Base-by-base conservation (phyloP, 2,113 vertebrate species). In the Lasiurus cinereus region DNA sequence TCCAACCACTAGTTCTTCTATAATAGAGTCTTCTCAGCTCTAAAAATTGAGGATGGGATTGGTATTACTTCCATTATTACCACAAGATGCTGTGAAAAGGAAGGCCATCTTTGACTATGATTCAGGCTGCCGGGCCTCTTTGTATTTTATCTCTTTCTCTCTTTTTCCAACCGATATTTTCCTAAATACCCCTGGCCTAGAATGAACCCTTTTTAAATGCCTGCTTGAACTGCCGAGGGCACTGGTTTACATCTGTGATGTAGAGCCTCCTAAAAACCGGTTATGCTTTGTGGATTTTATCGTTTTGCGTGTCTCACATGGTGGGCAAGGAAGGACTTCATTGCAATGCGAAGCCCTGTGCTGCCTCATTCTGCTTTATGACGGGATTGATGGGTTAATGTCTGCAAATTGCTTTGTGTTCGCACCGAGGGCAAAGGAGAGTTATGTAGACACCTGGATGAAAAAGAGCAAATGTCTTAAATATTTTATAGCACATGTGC, bases 391-490 rank as follows among this genome's bases (percentile, higher is more conserved):
- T 85, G 83, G 54, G 46, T 94, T 93, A 86, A 83, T 95, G 46
- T 64, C 24, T 88, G 9, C 66, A 83, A 90, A 94, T 21, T 62
- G 31, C 70, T 83, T 70, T 89, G 83, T 77, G 22, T 83, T 78
- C 70, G 96, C 80, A 59, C 15, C 29, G 8, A 66, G n/a, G 56
- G 46, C 39, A 31, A 77, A 56, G 70, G 70, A 94, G 52, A 91
- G 19, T 78, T 64, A 67, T 66, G 15, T 87, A 11, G 13, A 89
- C 2, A 27, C 16, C 59, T 80, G 69, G 39, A 67, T 90, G 36
- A 69, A 94, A 82, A 67, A 94, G 74, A 89, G 33, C 79, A 91
- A 94, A 91, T 83, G 66, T 80, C 59, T 54, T 96, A 87, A 70
- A 91, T 91, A 94, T 79, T 95, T 96, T 88, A 95, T 92, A 84